Evolutionary conservation across 1,140 invertebrate genomes (phyloP), one percentile per base, ranked within the genome.

Genomic region (Tetragonula clypearis): DNA sequence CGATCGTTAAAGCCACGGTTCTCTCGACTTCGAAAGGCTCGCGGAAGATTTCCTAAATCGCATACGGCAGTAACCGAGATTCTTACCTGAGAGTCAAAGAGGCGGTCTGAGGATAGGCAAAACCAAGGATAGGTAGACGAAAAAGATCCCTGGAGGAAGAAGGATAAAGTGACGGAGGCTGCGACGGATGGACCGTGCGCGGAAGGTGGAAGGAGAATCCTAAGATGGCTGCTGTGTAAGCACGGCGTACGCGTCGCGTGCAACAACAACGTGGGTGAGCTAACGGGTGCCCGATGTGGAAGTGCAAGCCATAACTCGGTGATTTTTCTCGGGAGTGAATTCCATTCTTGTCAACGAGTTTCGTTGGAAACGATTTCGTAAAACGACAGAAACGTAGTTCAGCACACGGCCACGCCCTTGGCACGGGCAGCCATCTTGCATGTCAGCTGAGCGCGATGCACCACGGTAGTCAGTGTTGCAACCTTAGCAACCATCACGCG

Each of bases 391-490:
- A 85, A 81, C 74, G 79, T 78, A 30, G 76, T 49, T 66, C 35
- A 83, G 87, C 90, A 82, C 85, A 85, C 85, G 91, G 92, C 94
- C 94, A 95, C 94, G 94, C 94, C 94, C 94, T 93, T 92, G 91
- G 86, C 75, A 74, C 74, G 58, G 77, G 91, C 91, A 92, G 94
- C 94, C 94, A 95, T 95, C 92, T 95, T 95, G 93, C 55, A 55
- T 88, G 72, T 88, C 88, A 89, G 88, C 86, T 87, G 85, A 81
- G 66, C 84, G 84, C 88, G 90, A 91, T 92, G 92, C 91, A 94
- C 92, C 91, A 93, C 92, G 93, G 81, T 91, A 92, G 87, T 82
- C 91, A 92, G 88, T 88, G 86, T 76, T 79, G 91, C 88, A 91
- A 89, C 90, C 89, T 82, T 90, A 90, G 85, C 90, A 87, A 91